These are phyloP conservation scores for Calameuta pallipes DNA, from an alignment of 2,888 invertebrate species.

Conservation along the genomic window DNA sequence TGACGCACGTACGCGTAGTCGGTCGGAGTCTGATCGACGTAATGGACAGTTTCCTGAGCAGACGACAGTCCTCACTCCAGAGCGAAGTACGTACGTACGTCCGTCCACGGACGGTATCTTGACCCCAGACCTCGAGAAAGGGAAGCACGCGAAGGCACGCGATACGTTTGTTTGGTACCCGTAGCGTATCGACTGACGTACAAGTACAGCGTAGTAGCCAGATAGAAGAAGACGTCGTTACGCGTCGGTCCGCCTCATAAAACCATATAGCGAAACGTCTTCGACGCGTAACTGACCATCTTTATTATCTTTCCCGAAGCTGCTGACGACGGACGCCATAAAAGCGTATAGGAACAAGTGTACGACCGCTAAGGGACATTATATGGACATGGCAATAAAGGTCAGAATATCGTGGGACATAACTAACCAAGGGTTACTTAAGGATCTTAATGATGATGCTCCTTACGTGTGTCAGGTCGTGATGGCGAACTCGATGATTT, in stretches of 20 bases:
- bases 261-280: background rate
- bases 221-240: background rate
- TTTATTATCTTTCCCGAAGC: background rate
- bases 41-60: conserved; percentile 61
- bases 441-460: background rate
- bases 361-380: background rate
- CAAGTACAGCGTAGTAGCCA: background rate
- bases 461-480: background rate
- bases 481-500: background rate
- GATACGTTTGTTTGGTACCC: background rate
- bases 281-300: conserved; percentile 1
- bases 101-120: background rate
- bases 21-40: conserved; percentile 46
- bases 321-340: background rate
- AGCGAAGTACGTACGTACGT: background rate
- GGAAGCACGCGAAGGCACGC: background rate
- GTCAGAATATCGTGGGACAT: background rate
- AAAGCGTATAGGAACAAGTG: background rate
- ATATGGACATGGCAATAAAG: background rate
- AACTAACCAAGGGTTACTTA: background rate
- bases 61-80: conserved; percentile 26
- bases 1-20: background rate
- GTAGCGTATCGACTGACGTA: background rate
- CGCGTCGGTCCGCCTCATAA: background rate
- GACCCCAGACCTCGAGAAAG: background rate